Base-by-base conservation (phyloP, 2,113 vertebrate genomes). In the Tachysurus fulvidraco region DNA sequence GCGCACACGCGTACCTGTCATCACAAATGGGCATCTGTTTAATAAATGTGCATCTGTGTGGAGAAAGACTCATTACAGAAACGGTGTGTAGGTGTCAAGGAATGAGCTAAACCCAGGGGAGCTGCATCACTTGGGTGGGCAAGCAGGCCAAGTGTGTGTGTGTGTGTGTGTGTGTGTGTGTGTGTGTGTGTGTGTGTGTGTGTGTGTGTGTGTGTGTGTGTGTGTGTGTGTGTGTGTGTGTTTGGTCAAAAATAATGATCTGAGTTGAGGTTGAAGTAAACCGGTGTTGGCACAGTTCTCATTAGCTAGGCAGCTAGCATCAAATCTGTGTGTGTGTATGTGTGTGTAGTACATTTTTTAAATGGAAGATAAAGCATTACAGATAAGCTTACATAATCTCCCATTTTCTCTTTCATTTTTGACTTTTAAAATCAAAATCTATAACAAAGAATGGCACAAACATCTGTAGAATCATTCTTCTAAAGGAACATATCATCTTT, bases 11-110 rank as follows among this genome's bases (percentile, higher is more conserved):
- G 21, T 46, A 84, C 81, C 82, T 81, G 83, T 80, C 82, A 79
- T 59, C 73, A 88, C 87, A 76, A 87, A 87, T 83, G 57, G 85
- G 77, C 85, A 86, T 86, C 79, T 60, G 79, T 86, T 74, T 74
- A 82, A 73, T 86, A 86, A 81, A 82, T 73, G 67, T 74, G 79
- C 79, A 81, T 74, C 79, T 65, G 44, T 83, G 54, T 77, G 81
- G 80, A 85, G 50, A 81, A 87, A 87, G 59, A 25, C 80, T 87
- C 65, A 77, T 87, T 82, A 87, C 28, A 55, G 69, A 83, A 85
- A 85, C 52, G 7, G 79, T 81, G 85, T 82, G 85, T 86, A 73
- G 65, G 85, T 86, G 85, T 86, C 78, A 76, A 21, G 69, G 79
- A 83, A 17, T 36, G 85, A 82, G 52, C 86, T 78, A 87, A 71